Evolutionary conservation across 2,888 invertebrate species (phyloP).

Genomic region (Drymonia ruficornis): DNA sequence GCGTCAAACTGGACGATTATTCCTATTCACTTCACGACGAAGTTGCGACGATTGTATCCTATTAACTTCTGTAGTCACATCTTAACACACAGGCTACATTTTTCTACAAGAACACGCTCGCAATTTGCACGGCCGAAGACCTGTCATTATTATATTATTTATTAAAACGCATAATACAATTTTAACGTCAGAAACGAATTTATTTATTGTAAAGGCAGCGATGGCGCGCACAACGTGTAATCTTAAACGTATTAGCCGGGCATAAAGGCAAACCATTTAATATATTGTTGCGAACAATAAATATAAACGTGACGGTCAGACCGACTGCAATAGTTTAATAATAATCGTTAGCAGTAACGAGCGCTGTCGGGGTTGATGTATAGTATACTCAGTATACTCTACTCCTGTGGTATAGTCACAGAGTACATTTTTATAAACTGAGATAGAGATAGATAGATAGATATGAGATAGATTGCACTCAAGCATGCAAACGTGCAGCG

Average conservation of each 20-base stretch:
- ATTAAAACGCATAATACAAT: constrained; percentile 52
- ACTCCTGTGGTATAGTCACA: too few species aligned
- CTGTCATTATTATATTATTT: constrained; percentile 43
- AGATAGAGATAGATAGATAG: too few species aligned
- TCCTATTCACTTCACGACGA: too few species aligned
- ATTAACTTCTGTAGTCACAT: not conserved
- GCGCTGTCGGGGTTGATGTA: constrained; percentile 9
- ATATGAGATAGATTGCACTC: too few species aligned
- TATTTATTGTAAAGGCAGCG: constrained; percentile 53
- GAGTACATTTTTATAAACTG: too few species aligned
- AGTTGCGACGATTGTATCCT: too few species aligned
- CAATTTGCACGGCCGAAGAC: constrained; percentile 39
- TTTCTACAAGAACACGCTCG: constrained; percentile 30
- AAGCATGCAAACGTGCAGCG: too few species aligned
- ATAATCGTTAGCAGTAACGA: constrained; percentile 26
- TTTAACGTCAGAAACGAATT: constrained; percentile 54
- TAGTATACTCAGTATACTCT: too few species aligned
- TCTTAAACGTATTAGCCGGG: constrained; percentile 49
- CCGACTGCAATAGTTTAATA: constrained; percentile 33
- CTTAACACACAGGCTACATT: constrained; percentile 4
- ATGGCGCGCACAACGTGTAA: constrained; percentile 45
- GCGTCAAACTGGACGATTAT: too few species aligned
- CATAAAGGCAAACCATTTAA: constrained; percentile 41
- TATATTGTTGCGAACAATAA: constrained; percentile 47
- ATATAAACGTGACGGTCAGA: constrained; percentile 35